A percentile compares a stretch with the other conserved stretches of the same genome.
Conservation (phyloP, 2,797 vertebrate genomes). For the Cryptoblepharus egeriae region DNA sequence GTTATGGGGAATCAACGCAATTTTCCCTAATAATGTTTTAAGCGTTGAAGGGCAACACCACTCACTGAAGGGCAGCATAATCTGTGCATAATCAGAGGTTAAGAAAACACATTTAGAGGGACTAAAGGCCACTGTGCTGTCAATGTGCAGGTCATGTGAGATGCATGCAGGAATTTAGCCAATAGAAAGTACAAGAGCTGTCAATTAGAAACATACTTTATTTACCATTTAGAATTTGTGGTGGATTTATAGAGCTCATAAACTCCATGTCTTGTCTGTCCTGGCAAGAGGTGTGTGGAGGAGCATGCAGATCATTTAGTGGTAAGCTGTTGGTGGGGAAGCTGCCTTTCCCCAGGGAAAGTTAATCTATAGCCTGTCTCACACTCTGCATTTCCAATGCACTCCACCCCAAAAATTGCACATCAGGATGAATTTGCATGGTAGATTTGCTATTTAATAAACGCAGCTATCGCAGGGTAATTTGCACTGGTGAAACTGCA, state of each 20-base stretch:
- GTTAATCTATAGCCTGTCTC: not conserved
- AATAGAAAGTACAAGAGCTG: not conserved
- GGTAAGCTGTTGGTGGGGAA: not conserved
- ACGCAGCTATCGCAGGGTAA: not conserved
- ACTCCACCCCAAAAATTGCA: not conserved
- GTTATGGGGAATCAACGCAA: not conserved
- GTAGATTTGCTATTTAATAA: not conserved
- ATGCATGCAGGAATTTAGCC: not conserved
- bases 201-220: not conserved
- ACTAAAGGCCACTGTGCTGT: not conserved
- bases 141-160: not conserved
- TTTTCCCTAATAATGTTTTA: not conserved
- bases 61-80: conserved; percentile 11
- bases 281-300: not conserved
- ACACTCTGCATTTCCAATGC: not conserved
- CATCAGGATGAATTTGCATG: not conserved
- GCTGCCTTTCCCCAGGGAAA: not conserved
- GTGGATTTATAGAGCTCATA: conserved; percentile 1
- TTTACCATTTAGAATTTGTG: not conserved
- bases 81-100: not conserved
- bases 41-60: not conserved
- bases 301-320: not conserved
- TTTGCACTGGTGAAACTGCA: not conserved
- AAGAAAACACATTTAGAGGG: conserved; percentile 3
- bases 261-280: not conserved